Percentiles rank a stretch among this genome's conserved stretches.
Evolutionary conservation across 2,888 invertebrate species (phyloP).

Genomic region (Erannis defoliaria): DNA sequence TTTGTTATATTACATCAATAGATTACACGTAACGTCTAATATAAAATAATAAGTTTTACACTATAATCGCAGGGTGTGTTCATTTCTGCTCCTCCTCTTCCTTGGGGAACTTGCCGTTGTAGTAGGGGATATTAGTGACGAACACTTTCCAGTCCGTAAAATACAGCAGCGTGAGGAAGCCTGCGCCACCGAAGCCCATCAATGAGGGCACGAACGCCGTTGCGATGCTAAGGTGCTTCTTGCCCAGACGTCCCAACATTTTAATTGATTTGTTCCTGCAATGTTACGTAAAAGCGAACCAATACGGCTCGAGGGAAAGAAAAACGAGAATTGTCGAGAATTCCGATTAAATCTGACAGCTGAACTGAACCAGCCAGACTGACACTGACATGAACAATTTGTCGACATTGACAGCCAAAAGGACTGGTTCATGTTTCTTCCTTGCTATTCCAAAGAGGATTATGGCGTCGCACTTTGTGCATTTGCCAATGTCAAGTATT

Average conservation of each 20-base stretch:
- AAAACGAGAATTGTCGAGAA: background rate
- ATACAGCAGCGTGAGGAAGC: constrained; percentile 88
- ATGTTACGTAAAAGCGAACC: constrained; percentile 52
- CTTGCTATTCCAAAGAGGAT: too few species aligned
- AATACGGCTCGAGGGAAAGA: too few species aligned
- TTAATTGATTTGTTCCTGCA: constrained; percentile 39
- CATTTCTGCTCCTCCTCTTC: constrained; percentile 64
- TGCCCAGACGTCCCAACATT: constrained; percentile 85
- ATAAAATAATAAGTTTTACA: constrained; percentile 12
- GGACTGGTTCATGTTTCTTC: too few species aligned
- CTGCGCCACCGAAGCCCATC: constrained; percentile 88
- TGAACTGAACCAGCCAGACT: background rate
- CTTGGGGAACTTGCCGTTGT: constrained; percentile 89
- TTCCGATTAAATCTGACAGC: background rate
- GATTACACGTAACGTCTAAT: constrained; percentile 16
- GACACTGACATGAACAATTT: too few species aligned
- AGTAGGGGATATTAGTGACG: constrained; percentile 91
- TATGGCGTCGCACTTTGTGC: too few species aligned
- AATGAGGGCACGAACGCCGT: constrained; percentile 85
- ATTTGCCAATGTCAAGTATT: too few species aligned
- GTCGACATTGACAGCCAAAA: too few species aligned
- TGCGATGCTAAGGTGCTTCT: constrained; percentile 87
- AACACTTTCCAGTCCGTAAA: constrained; percentile 93
- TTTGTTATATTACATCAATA: constrained; percentile 8
- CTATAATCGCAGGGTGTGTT: background rate